Evolutionary conservation across 2,888 invertebrate species (phyloP).

Genomic region (Seira musarum): DNA sequence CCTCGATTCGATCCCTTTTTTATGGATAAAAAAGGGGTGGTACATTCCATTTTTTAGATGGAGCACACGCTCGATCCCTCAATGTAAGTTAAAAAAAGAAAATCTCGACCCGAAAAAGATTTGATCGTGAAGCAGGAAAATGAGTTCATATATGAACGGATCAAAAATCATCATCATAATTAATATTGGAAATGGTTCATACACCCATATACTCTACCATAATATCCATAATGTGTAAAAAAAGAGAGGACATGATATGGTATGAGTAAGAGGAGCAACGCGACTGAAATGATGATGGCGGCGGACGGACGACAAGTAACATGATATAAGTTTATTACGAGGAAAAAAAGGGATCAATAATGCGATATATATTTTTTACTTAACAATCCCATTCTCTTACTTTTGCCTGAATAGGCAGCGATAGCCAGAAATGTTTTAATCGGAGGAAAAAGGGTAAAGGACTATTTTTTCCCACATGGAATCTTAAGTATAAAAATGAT

Average conservation of each 20-base stretch:
- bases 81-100: no score
- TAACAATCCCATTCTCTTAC: constrained; percentile 38
- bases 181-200: constrained; percentile 45
- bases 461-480: background rate
- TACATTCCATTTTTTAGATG: constrained; percentile 35
- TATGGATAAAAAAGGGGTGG: constrained; percentile 44
- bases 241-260: background rate
- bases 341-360: background rate
- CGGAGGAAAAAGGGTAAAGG: constrained; percentile 43
- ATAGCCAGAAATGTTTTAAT: constrained; percentile 54
- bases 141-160: constrained; percentile 46
- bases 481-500: background rate
- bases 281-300: constrained; percentile 52
- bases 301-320: constrained; percentile 14
- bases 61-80: constrained; percentile 49
- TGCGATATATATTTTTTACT: constrained; percentile 1
- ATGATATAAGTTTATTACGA: background rate
- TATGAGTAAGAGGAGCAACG: constrained; percentile 23
- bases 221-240: background rate
- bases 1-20: constrained; percentile 41
- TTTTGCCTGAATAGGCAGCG: constrained; percentile 47
- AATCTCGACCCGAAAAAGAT: no score
- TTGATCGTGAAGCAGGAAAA: constrained; percentile 36
- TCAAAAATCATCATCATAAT: constrained; percentile 53
- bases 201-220: constrained; percentile 18